Conservation (phyloP, 2,113 vertebrate genomes). For the Prunella himalayana region DNA sequence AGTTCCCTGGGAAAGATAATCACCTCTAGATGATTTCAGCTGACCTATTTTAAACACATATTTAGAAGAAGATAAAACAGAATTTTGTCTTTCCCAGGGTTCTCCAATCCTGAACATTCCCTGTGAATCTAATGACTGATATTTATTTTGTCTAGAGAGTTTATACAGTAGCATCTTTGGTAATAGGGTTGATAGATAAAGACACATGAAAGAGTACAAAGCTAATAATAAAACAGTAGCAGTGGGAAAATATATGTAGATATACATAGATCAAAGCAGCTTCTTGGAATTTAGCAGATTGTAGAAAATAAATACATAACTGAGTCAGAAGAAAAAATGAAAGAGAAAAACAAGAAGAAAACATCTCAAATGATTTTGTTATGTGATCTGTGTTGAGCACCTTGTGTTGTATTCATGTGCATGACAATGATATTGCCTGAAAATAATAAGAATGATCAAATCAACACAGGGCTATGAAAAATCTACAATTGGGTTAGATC, state of each 20-base stretch:
- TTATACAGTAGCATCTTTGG: background rate
- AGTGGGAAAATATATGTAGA: slow-evolving; percentile 14
- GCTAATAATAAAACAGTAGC: slow-evolving; percentile 50
- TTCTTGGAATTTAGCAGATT: slow-evolving; percentile 22
- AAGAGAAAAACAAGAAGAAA: slow-evolving; percentile 19
- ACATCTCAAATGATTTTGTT: background rate
- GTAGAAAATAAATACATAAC: slow-evolving; percentile 26
- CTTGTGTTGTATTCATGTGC: background rate
- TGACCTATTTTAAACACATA: slow-evolving; percentile 6
- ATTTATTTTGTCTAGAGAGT: slow-evolving; percentile 16
- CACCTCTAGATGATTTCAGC: background rate
- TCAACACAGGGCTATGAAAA: background rate
- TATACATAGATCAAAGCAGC: slow-evolving; percentile 36
- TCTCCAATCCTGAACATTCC: background rate
- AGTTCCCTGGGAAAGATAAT: background rate
- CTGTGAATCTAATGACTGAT: background rate
- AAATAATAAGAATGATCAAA: background rate
- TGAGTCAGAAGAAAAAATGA: slow-evolving; percentile 25
- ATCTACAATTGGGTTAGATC: background rate
- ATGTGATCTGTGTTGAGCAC: background rate
- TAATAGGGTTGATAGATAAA: background rate
- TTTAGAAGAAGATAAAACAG: slow-evolving; percentile 13
- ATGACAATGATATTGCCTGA: background rate
- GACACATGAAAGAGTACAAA: slow-evolving; percentile 28
- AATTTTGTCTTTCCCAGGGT: slow-evolving; percentile 8